Evolutionary conservation across 2,113 vertebrate genomes (phyloP).

Genomic region (Nannobrachium achirus): DNA sequence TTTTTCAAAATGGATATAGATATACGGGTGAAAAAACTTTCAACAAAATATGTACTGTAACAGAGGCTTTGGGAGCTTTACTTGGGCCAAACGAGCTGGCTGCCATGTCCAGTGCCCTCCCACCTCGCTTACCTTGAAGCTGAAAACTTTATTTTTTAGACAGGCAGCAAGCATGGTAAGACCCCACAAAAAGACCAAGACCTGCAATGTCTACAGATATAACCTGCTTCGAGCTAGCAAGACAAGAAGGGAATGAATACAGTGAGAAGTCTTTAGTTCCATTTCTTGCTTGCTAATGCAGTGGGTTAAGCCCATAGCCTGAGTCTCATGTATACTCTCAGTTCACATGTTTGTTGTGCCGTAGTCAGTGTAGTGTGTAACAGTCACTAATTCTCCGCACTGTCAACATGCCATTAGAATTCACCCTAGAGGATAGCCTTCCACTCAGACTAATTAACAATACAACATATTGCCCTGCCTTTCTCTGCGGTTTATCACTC

Average conservation of each 20-base stretch:
- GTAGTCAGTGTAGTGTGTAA: slow-evolving; percentile 2
- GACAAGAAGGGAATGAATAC: background rate
- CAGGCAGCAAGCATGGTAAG: too few species aligned
- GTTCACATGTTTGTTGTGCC: slow-evolving; percentile 8
- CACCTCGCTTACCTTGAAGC: too few species aligned
- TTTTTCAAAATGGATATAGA: too few species aligned
- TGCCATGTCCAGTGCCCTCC: too few species aligned
- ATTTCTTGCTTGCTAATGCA: background rate
- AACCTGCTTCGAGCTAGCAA: too few species aligned
- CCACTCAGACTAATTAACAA: slow-evolving; percentile 22
- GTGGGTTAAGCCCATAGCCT: background rate
- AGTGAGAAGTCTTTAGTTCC: background rate
- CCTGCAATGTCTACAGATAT: too few species aligned
- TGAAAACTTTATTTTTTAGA: too few species aligned
- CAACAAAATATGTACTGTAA: too few species aligned
- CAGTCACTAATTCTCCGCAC: background rate
- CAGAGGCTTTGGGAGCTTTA: too few species aligned
- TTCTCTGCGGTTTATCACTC: slow-evolving; percentile 41
- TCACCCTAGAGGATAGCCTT: slow-evolving; percentile 11
- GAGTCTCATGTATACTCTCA: background rate
- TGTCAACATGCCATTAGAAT: background rate
- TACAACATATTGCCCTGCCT: slow-evolving; percentile 5
- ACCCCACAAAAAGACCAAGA: too few species aligned
- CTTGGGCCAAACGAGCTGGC: too few species aligned
- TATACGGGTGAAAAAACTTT: too few species aligned